Evolutionary conservation across 2,113 vertebrate genomes (phyloP), one percentile per base, ranked within the genome.

Genomic region (Mesoclemmys tuberculata): DNA sequence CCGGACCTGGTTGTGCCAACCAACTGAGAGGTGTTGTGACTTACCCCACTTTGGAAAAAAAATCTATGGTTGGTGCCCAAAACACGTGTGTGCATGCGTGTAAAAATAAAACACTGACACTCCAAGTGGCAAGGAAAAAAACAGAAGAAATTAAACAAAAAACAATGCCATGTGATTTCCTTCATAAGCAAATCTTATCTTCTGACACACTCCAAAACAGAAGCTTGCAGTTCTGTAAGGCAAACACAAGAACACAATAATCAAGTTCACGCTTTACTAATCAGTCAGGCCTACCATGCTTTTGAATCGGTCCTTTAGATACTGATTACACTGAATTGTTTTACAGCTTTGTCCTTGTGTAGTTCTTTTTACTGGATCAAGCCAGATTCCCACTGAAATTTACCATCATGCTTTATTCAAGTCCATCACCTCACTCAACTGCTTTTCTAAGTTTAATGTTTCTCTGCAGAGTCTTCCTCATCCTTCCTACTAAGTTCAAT

Each of bases 381-480:
- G 16, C 1, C 29, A 95, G 44, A 38, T 90, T 86, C 29, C 16
- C 44, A 56, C 0, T 58, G 38, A 78, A 83, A 46, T 5, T 9
- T 68, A 35, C 64, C 35, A 68, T n/a, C 5, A 2, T 38, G 35
- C 21, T 61, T 1, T 46, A 56, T 44, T 31, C 80, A 21, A 22
- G 52, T 84, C 56, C 80, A 56, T 7, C 6, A 3, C 38, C 8
- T 85, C 55, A 84, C n/a, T 10, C 61, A 80, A 3, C 16, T 58
- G 27, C 22, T 85, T 78, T 87, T 93, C 77, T 84, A 31, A 85
- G 81, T 54, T 92, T 90, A 82, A n/a, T 64, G 90, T 68, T 61
- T 58, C 31, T 52, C 22, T 92, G 24, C 12, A 80, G 80, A 93
- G 27, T 29, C 38, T 27, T 56, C 27, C 80, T 52, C 1, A 0